A percentile compares a stretch with the other conserved stretches of the same genome.
These are phyloP conservation scores for Hafferia zeledoni DNA, from an alignment of 2,797 vertebrate genomes.

Conservation along the genomic window DNA sequence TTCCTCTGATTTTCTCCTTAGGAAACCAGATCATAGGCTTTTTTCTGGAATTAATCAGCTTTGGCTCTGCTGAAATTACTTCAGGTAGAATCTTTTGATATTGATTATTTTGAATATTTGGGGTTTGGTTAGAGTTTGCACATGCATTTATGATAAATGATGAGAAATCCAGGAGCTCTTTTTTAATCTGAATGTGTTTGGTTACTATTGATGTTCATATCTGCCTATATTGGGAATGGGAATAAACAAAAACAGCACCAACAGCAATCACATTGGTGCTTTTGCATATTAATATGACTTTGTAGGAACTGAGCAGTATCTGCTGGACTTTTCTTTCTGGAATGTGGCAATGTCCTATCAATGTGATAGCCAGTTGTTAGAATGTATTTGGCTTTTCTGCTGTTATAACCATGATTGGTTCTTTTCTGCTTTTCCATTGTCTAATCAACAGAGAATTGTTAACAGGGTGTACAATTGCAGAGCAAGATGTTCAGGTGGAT, in stretches of 20 bases:
- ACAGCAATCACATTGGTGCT: not conserved
- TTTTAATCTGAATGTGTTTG: not conserved
- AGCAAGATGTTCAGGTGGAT: slow-evolving; percentile 27
- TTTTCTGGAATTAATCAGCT: slow-evolving; percentile 20
- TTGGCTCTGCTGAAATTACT: not conserved
- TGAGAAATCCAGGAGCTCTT: not conserved
- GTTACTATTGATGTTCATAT: not conserved
- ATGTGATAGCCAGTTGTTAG: not conserved
- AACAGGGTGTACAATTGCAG: slow-evolving; percentile 29
- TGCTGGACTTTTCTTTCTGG: not conserved
- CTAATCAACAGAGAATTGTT: slow-evolving; percentile 67
- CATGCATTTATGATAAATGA: not conserved
- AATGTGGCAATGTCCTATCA: not conserved
- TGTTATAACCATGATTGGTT: slow-evolving; percentile 7
- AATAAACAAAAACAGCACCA: not conserved
- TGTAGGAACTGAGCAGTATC: not conserved
- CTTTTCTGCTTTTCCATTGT: slow-evolving; percentile 42
- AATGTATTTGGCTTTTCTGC: slow-evolving; percentile 29
- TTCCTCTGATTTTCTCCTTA: slow-evolving; percentile 14
- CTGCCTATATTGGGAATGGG: not conserved
- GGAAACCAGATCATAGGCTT: not conserved
- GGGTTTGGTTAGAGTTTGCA: not conserved
- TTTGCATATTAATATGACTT: not conserved
- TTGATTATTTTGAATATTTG: not conserved
- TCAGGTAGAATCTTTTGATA: not conserved